These are phyloP conservation scores for Danionella dracula DNA, from an alignment of 2,797 vertebrate genomes.

Conservation along the genomic window DNA sequence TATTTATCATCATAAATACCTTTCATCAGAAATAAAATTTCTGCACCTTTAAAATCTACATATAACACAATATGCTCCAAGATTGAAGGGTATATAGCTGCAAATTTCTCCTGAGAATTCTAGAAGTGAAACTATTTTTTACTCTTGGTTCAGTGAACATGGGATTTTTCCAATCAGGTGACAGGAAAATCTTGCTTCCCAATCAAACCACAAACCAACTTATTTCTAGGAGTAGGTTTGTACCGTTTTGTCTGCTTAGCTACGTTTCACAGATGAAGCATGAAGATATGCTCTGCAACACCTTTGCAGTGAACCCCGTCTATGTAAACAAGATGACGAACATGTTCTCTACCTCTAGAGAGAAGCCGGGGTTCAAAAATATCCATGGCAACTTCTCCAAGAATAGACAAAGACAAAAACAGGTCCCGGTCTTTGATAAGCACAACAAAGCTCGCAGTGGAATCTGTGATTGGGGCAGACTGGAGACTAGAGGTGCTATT, in stretches of 20 bases:
- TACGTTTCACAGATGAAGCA: conserved; percentile 18
- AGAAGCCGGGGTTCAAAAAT: conserved; percentile 29
- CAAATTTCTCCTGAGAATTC: conserved; percentile 4
- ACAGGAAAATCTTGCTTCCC: conserved; percentile 7
- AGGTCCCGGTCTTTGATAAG: conserved; percentile 44
- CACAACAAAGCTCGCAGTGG: conserved; percentile 27
- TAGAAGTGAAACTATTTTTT: background rate
- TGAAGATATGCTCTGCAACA: conserved; percentile 24
- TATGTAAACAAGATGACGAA: conserved; percentile 40
- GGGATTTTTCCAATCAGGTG: conserved; percentile 1
- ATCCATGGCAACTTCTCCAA: conserved; percentile 36
- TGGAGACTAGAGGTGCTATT: conserved; percentile 48
- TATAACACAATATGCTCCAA: no score
- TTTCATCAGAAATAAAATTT: no score
- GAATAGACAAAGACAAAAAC: conserved; percentile 38
- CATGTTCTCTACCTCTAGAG: conserved; percentile 27
- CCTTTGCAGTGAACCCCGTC: conserved; percentile 29
- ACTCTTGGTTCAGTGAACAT: background rate
- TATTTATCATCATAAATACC: no score
- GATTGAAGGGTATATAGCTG: background rate
- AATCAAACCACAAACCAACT: conserved; percentile 23
- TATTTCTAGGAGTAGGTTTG: conserved; percentile 20
- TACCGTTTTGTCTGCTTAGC: conserved; percentile 14
- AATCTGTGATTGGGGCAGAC: conserved; percentile 43
- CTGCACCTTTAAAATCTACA: no score